A percentile compares a stretch with the other conserved stretches of the same genome.
Evolutionary conservation across 2,888 invertebrate species (phyloP).

Genomic region (Agriotes lineatus): DNA sequence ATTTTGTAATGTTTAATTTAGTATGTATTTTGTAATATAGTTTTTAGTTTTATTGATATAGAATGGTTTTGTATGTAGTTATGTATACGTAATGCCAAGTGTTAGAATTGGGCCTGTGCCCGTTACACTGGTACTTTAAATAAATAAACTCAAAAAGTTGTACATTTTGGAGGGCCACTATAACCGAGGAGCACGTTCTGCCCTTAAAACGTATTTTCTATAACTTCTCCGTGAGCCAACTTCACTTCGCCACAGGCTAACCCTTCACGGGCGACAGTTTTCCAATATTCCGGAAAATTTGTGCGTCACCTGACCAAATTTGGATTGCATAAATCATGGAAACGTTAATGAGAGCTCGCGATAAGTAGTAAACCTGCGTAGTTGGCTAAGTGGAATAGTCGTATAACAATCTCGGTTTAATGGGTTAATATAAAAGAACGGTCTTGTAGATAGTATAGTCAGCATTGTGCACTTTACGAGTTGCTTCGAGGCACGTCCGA

Average conservation of each 20-base stretch:
- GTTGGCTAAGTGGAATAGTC: slow-evolving; percentile 23
- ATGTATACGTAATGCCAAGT: no score
- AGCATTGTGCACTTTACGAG: slow-evolving; percentile 48
- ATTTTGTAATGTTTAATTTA: no score
- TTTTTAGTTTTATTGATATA: no score
- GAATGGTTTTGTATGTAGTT: no score
- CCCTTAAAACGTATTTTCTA: not conserved
- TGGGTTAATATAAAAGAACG: slow-evolving; percentile 37
- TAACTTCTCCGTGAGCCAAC: not conserved
- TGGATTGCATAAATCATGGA: not conserved
- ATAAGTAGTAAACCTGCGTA: slow-evolving; percentile 16
- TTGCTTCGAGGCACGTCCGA: slow-evolving; percentile 46
- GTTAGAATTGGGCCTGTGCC: no score
- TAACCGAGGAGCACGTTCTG: not conserved
- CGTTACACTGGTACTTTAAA: no score
- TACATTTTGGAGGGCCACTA: no score
- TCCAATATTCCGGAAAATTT: not conserved
- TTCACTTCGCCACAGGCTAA: not conserved
- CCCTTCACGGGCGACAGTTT: not conserved
- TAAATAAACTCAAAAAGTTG: no score
- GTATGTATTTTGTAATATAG: no score
- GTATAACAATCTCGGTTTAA: slow-evolving; percentile 28
- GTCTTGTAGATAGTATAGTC: slow-evolving; percentile 34
- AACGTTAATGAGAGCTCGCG: slow-evolving; percentile 10
- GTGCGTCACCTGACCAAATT: not conserved